phyloP scores from a whole-genome alignment of 1,140 invertebrate genomes.

The Solenopsis fugax region DNA sequence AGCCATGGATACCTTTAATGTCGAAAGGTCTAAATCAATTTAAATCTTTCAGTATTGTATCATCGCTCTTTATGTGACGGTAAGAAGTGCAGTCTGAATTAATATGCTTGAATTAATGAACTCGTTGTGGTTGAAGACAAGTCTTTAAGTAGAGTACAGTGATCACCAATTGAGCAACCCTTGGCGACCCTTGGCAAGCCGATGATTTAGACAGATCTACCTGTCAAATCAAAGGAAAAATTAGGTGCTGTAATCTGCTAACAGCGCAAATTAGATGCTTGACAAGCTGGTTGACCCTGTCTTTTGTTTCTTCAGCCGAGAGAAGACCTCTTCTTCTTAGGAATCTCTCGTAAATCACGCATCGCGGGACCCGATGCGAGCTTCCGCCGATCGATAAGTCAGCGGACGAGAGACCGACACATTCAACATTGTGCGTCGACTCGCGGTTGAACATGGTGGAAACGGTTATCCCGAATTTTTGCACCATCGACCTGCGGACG shows the following conservation, averaged over 20 bases:
- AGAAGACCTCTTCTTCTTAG: conserved; percentile 20
- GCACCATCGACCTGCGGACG: conserved; percentile 60
- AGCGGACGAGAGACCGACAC: conserved; percentile 51
- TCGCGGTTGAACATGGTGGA: conserved; percentile 60
- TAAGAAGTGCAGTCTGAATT: neutral
- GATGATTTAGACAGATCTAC: conserved; percentile 15
- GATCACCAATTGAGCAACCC: neutral
- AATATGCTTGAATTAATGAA: conserved; percentile 5
- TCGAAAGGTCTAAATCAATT: neutral
- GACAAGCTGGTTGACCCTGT: neutral
- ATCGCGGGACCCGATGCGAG: conserved; percentile 19
- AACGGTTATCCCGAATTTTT: conserved; percentile 64
- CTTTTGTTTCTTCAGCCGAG: neutral
- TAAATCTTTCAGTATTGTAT: neutral
- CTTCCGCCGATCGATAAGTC: conserved; percentile 61
- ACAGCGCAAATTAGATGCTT: conserved; percentile 8
- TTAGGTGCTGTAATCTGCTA: conserved; percentile 6
- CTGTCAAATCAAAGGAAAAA: neutral
- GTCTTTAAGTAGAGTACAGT: neutral
- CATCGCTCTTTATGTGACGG: neutral
- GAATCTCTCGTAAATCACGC: conserved; percentile 39
- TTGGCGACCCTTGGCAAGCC: neutral
- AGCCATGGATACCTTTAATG: neutral
- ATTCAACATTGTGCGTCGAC: conserved; percentile 61
- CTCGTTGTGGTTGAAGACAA: neutral